phyloP scores from a whole-genome alignment of 2,888 invertebrate genomes.

The Heliconius charithonia region DNA sequence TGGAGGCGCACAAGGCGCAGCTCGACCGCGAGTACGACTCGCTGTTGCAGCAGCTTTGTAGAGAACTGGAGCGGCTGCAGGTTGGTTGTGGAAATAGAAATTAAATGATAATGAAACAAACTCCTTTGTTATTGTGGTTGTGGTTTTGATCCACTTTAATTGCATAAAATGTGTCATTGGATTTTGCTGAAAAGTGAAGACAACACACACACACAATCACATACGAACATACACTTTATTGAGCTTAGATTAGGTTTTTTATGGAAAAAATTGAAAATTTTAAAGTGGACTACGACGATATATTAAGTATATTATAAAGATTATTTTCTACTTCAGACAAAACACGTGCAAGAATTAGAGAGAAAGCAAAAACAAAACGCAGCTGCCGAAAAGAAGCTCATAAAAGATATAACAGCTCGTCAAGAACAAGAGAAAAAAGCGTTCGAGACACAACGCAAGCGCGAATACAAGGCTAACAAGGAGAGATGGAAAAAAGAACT shows the following conservation, averaged over 20 bases:
- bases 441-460: conserved; percentile 96
- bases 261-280: no score
- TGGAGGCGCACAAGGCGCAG: conserved; percentile 97
- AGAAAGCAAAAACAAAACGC: conserved; percentile 93
- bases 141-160: no score
- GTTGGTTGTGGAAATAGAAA: conserved; percentile 57
- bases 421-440: conserved; percentile 97
- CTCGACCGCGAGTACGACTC: conserved; percentile 98
- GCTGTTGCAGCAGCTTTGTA: conserved; percentile 94
- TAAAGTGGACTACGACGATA: no score
- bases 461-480: conserved; percentile 98
- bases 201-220: no score
- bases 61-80: conserved; percentile 95
- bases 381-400: conserved; percentile 95
- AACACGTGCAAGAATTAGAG: conserved; percentile 91
- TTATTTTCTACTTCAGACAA: conserved; percentile 74
- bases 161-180: no score
- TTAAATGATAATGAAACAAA: neutral
- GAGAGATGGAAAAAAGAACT: conserved; percentile 98
- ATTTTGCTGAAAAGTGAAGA: no score
- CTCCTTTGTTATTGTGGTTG: no score
- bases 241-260: no score
- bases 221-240: no score
- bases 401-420: conserved; percentile 94
- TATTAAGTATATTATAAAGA: neutral